phyloP scores from a whole-genome alignment of 2,797 vertebrate genomes.

The Orientallactaga sibirica region DNA sequence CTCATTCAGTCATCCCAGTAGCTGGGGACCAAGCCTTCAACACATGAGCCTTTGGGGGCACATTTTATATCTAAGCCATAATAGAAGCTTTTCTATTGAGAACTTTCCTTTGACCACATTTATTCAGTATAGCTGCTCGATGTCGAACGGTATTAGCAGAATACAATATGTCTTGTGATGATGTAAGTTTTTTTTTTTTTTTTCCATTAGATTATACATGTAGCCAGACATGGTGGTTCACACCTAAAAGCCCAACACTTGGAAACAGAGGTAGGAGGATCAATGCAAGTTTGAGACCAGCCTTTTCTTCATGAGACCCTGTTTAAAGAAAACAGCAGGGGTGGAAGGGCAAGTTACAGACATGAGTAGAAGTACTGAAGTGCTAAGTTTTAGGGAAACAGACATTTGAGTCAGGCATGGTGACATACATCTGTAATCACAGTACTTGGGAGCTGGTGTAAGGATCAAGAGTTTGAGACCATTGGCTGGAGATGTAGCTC shows the following conservation, averaged over 20 bases:
- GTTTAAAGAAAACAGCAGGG: neutral
- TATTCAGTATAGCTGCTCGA: slow-evolving; percentile 94
- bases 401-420: neutral
- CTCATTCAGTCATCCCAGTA: neutral
- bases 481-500: neutral
- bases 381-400: slow-evolving; percentile 39
- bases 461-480: neutral
- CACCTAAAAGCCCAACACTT: neutral
- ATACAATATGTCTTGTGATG: slow-evolving; percentile 99
- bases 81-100: neutral
- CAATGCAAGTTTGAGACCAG: neutral
- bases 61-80: neutral
- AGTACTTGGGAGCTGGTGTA: too few relatives aligned
- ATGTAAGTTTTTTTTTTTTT: slow-evolving; percentile 91
- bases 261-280: neutral
- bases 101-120: slow-evolving; percentile 86
- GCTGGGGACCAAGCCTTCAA: neutral
- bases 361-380: neutral
- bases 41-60: neutral
- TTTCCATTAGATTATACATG: neutral
- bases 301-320: neutral
- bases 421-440: neutral
- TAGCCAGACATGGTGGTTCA: neutral
- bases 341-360: neutral
- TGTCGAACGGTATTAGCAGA: slow-evolving; percentile 98